Base-by-base conservation (phyloP, 35 echinoderm and acorn worm species). In the Amphiura filiformis region DNA sequence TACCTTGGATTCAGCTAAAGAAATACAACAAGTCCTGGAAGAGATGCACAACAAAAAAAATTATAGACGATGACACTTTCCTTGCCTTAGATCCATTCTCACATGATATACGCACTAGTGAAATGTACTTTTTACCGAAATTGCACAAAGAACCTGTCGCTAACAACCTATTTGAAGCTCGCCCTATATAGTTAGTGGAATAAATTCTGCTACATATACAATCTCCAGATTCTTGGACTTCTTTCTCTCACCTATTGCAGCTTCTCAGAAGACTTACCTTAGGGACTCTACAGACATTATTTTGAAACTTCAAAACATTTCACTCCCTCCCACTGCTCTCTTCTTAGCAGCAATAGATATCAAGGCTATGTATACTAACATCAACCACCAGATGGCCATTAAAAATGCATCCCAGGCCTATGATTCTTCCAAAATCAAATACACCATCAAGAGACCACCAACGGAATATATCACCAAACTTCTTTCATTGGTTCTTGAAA, bases 191-290 rank as follows among this genome's bases (percentile, higher is more conserved):
- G 28, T 70, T 2, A 26, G 17, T 26, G 61, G 61, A n/a, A 70
- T n/a, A 3, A 70, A 70, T 23, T 70, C 28, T 2, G 26, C 61
- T 26, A 70, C 61, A 26, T 15, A n/a, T 23, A 47, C 41, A 47
- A 26, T 70, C 4, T 70, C 61, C 28, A 70, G 26, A 70, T 70
- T 70, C 26, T 18, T 70, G 3, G 61, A 70, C 26, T 70, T 26
- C 61, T 70, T 70, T n/a, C 61, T 70, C 61, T 70, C 61, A 70
- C 61, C 61, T 2, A 70, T 70, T 26, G 61, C 61, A 70, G 61
- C 61, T 4, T 70, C 28, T 13, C 61, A 70, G 26, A 13, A 5
- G 1, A 70, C 61, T 2, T 70, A 70, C 26, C 7, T 70, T n/a
- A 70, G 26, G 4, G 61, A 70, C 26, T 13, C 61, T 13, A 30